Evolutionary conservation across 2,113 vertebrate genomes (phyloP).

Genomic region (Aix galericulata): DNA sequence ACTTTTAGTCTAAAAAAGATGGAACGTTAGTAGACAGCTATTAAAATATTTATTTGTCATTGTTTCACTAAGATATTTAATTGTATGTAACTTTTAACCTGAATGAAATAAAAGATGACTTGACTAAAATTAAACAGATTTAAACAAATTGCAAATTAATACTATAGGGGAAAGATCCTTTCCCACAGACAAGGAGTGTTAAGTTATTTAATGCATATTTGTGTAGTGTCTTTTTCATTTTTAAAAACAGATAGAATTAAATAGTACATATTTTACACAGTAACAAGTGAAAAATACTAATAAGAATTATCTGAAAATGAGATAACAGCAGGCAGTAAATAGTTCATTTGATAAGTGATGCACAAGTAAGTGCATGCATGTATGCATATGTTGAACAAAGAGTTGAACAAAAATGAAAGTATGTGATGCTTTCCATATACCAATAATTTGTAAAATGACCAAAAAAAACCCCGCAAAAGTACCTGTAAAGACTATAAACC

Average conservation of each 20-base stretch:
- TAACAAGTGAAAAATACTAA: background rate
- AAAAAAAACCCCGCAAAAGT: background rate
- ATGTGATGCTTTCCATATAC: background rate
- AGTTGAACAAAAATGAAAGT: background rate
- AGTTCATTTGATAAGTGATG: background rate
- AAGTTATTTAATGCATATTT: background rate
- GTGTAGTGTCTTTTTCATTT: background rate
- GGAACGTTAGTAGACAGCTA: background rate
- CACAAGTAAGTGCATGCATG: no score
- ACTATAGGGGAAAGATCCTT: background rate
- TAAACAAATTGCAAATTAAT: background rate
- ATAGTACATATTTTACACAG: background rate
- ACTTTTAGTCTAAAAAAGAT: background rate
- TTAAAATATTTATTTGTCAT: background rate
- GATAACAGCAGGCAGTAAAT: background rate
- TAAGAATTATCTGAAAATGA: background rate
- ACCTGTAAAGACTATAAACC: background rate
- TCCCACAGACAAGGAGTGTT: background rate
- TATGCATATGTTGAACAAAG: background rate
- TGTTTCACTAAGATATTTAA: background rate
- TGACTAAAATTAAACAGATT: background rate
- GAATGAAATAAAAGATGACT: background rate
- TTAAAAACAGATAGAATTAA: background rate
- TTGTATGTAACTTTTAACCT: background rate
- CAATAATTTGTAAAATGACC: background rate